A percentile compares a stretch with the other conserved stretches of the same genome.
These are phyloP conservation scores for Euthynnus affinis DNA, from an alignment of 2,797 vertebrate genomes.

Conservation along the genomic window DNA sequence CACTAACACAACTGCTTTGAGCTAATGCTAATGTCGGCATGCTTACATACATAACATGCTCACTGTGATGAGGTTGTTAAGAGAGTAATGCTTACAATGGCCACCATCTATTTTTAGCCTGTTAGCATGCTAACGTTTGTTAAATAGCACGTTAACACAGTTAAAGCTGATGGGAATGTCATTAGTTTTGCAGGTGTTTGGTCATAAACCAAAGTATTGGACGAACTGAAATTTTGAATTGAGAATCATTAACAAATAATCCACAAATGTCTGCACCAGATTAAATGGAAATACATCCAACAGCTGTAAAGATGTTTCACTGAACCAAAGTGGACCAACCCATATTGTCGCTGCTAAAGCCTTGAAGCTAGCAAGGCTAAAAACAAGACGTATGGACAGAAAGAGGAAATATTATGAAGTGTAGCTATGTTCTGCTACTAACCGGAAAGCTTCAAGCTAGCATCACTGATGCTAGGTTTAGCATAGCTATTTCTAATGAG, in stretches of 20 bases:
- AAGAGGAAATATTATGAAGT: background rate
- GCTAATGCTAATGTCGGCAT: background rate
- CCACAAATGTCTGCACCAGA: too few relatives aligned
- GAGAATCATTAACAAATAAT: too few relatives aligned
- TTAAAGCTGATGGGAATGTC: background rate
- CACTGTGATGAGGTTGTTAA: too few relatives aligned
- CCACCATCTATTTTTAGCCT: background rate
- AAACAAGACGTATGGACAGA: background rate
- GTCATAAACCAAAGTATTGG: background rate
- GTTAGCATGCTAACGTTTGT: constrained; percentile 9
- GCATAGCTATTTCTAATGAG: background rate
- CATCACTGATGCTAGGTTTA: background rate
- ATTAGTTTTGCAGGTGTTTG: background rate
- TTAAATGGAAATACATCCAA: too few relatives aligned
- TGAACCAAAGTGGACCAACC: background rate
- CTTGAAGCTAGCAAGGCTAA: too few relatives aligned
- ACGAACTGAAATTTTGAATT: too few relatives aligned
- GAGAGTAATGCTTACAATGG: too few relatives aligned
- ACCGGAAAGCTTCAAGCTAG: background rate
- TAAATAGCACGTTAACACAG: background rate
- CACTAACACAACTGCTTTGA: background rate
- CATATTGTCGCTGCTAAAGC: background rate
- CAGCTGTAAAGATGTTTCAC: too few relatives aligned
- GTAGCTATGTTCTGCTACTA: background rate
- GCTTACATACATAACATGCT: background rate